Base-by-base conservation (phyloP, 2,113 vertebrate species). In the Brachypteracias leptosomus region DNA sequence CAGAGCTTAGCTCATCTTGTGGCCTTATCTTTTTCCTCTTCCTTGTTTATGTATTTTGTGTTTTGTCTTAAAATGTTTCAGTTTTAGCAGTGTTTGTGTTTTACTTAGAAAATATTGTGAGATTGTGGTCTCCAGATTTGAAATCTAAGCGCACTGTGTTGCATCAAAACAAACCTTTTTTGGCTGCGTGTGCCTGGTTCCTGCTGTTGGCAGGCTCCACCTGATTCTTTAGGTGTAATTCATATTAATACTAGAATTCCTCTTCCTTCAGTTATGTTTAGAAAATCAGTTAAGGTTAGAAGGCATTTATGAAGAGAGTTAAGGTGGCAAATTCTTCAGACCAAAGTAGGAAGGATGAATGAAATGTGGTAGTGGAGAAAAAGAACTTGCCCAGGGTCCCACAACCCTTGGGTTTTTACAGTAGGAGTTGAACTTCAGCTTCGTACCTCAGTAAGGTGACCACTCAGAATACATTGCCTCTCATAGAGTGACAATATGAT, bases 401-500 rank as follows among this genome's bases (percentile, higher is more conserved):
- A 16, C n/a, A 31, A 1, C 0, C 9, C 38, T 21, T 38, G 9
- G 6, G 13, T 8, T 54, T 88, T 85, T 70, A 21, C 33, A 24
- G 14, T 5, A 52, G 25, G 59, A 51, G 58, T 38, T 40, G 49
- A 62, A n/a, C 42, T 55, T 15, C 6, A 86, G 35, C 47, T 74
- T 47, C 26, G 36, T 22, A 10, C 3, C 9, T 44, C 38, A 9
- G 68, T 13, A 13, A 55, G 61, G 51, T 33, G 80, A 63, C 57
- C 63, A 10, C 24, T 73, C 12, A 2, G 16, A 61, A 47, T 26
- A 5, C 24, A 1, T 16, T n/a, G 22, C 17, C 22, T 65, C 19
- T 47, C 12, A 0, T n/a, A 20, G 26, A n/a, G 2, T 33, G 79
- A 22, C 16, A 28, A 20, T 54, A 16, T 0, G 5, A 4, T 28